Evolutionary conservation across 2,888 invertebrate species (phyloP).

Genomic region (Ormyrus labotus): DNA sequence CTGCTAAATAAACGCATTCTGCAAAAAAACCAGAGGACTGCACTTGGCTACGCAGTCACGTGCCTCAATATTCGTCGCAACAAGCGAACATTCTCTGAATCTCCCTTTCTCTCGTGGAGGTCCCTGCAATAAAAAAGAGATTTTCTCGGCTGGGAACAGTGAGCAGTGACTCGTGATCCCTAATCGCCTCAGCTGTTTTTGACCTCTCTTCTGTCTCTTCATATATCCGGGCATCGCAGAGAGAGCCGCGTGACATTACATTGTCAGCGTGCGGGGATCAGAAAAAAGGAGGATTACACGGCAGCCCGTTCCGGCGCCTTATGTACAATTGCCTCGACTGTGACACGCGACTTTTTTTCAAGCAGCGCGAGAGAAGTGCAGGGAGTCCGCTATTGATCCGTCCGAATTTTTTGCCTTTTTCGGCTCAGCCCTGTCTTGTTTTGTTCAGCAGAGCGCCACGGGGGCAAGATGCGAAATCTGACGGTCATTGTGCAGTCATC

Average conservation of each 20-base stretch:
- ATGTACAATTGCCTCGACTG: slow-evolving; percentile 8
- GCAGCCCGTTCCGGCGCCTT: slow-evolving; percentile 28
- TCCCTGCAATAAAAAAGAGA: slow-evolving; percentile 24
- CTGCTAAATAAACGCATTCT: too few relatives aligned
- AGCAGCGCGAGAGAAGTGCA: neutral
- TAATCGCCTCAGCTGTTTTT: slow-evolving; percentile 33
- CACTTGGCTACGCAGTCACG: slow-evolving; percentile 5
- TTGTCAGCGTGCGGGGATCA: neutral
- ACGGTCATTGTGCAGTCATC: slow-evolving; percentile 49
- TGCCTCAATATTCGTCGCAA: neutral
- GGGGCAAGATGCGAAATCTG: slow-evolving; percentile 18
- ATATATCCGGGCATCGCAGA: neutral
- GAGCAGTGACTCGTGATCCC: slow-evolving; percentile 41
- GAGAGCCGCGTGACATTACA: slow-evolving; percentile 9
- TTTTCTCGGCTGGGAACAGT: slow-evolving; percentile 2
- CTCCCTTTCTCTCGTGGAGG: neutral
- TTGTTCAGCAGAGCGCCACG: too few relatives aligned
- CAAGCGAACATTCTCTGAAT: neutral
- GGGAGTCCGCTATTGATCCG: slow-evolving; percentile 37
- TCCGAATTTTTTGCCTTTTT: slow-evolving; percentile 15
- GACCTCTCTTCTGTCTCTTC: slow-evolving; percentile 15
- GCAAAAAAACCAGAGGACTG: neutral
- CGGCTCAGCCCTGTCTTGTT: too few relatives aligned
- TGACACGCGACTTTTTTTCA: slow-evolving; percentile 20
- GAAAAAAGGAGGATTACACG: slow-evolving; percentile 27